Evolutionary conservation across 2,113 vertebrate species (phyloP), one percentile per base, ranked within the genome.

Genomic region (Oxygymnocypris stewartii): DNA sequence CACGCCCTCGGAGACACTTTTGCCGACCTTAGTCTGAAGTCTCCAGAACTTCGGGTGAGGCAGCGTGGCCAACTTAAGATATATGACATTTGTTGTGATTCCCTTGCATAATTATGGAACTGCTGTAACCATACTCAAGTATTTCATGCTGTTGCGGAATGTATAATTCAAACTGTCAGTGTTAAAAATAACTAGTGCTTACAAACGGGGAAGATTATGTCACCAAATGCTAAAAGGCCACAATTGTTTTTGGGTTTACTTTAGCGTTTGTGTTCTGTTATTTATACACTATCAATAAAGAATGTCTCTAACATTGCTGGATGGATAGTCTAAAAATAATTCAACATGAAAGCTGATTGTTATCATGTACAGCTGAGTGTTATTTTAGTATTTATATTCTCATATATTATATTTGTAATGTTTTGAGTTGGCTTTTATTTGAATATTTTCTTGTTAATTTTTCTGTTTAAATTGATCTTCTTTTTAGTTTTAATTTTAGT

Each of bases 1-100:
- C 96, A 97, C 0, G 96, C 97, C 2, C 96, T 99, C 86, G 98
- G 97, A 0, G 98, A 99, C 13, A 96, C 96, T 91, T 99, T 99
- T 59, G 96, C 98, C 0, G 98, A 99, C 93, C 98, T 99, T 93
- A 99, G 98, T 94, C 98, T 98, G 95, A 99, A 99, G 89, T 99
- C 98, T 11, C 98, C 98, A 0, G 98, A 99, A 91, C 96, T 99
- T 40, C 95, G 98, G 96, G 97, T 98, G 65, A 87, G 84, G 9
- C 35, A 3, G 14, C 3, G 12, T 14, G 4, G 37, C 4, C 14
- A 44, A 31, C 2, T 59, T 57, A 1, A 44, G 10, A 69, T 47
- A 14, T 35, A 40, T 35, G 7, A 67, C 13, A 11, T 40, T 78
- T 31, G 80, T 20, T 81, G 51, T 57, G 10, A 10, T 2, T 79